Evolutionary conservation across 2,797 vertebrate species (phyloP).

Genomic region (Somateria mollissima): DNA sequence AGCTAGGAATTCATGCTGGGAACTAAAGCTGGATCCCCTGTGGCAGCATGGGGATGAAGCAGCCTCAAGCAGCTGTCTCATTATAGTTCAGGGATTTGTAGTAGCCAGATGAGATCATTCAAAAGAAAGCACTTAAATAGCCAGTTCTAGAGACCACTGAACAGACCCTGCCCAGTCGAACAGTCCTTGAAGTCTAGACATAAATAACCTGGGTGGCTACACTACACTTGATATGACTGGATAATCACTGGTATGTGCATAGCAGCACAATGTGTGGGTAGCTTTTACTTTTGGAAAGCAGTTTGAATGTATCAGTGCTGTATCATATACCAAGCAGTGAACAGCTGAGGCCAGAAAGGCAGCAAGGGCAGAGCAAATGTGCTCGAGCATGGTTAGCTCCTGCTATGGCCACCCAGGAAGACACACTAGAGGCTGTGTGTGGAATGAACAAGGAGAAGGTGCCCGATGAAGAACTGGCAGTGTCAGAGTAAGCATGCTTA

Average conservation of each 20-base stretch:
- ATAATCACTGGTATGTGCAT: background rate
- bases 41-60: background rate
- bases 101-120: background rate
- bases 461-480: background rate
- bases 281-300: background rate
- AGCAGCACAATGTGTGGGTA: background rate
- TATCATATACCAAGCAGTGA: background rate
- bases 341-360: background rate
- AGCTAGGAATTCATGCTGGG: background rate
- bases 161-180: background rate
- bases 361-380: background rate
- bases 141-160: slow-evolving; percentile 25
- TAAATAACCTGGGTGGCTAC: background rate
- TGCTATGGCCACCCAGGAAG: background rate
- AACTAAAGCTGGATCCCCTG: background rate
- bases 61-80: background rate
- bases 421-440: background rate
- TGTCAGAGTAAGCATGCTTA: background rate
- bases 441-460: background rate
- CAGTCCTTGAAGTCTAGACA: background rate
- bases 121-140: slow-evolving; percentile 30
- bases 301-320: background rate
- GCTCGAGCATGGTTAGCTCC: background rate
- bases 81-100: background rate
- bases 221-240: background rate